phyloP scores from a whole-genome alignment of 2,888 invertebrate species.

The Podabrus alpinus region DNA sequence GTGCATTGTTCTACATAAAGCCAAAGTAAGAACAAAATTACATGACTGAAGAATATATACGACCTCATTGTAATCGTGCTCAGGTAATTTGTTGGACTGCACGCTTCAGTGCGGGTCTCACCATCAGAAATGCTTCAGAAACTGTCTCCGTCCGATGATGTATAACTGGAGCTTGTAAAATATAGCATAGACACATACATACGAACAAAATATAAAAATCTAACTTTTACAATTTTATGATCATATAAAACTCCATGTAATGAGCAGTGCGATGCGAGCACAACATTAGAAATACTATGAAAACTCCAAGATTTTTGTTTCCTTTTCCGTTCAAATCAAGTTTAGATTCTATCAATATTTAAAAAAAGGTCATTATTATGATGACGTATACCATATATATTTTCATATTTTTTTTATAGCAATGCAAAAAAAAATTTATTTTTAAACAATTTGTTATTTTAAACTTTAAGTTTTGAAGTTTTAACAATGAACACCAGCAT shows the following conservation, averaged over 20 bases:
- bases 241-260: background rate
- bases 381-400: too few species aligned
- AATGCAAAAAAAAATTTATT: too few species aligned
- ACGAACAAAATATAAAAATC: constrained; percentile 20
- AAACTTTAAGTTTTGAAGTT: too few species aligned
- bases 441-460: too few species aligned
- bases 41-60: constrained; percentile 28
- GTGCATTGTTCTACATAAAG: constrained; percentile 21
- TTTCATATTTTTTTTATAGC: too few species aligned
- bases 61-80: constrained; percentile 35
- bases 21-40: constrained; percentile 24
- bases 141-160: constrained; percentile 30
- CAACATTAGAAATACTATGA: too few species aligned
- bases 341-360: too few species aligned
- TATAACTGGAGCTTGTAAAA: constrained; percentile 31
- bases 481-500: background rate
- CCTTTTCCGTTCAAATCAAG: too few species aligned
- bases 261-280: too few species aligned
- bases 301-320: too few species aligned
- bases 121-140: constrained; percentile 32
- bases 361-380: too few species aligned
- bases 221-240: constrained; percentile 13
- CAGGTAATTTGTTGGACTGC: constrained; percentile 36
- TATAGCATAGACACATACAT: constrained; percentile 22
- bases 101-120: constrained; percentile 37